A percentile compares a stretch with the other conserved stretches of the same genome.
Conservation (phyloP, 2,113 vertebrate genomes). For the Orcinus orca region DNA sequence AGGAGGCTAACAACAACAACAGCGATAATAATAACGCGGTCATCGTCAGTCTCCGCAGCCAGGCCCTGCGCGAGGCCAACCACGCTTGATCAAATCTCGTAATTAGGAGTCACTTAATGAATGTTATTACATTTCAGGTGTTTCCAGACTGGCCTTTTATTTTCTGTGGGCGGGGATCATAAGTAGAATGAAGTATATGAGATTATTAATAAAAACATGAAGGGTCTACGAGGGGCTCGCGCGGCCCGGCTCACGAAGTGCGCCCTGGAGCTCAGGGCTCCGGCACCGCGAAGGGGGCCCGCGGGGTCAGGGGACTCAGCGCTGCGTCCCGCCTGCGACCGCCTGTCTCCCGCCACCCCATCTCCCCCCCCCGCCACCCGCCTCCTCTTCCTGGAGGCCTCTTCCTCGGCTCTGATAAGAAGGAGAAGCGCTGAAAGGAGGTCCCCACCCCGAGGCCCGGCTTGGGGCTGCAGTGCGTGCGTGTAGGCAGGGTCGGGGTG, state of each 20-base stretch:
- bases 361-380: fast-evolving
- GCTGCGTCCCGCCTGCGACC: fast-evolving
- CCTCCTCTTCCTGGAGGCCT: neutral
- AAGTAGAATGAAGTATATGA: neutral
- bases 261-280: neutral
- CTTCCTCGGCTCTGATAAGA: neutral
- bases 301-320: fast-evolving
- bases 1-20: neutral
- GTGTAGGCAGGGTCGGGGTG: neutral
- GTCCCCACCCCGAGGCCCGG: neutral
- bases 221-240: neutral
- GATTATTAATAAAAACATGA: neutral
- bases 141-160: conserved; percentile 40
- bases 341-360: too few species aligned
- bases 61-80: neutral
- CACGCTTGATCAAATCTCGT: conserved; percentile 38
- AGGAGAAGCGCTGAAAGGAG: neutral
- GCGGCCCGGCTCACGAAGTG: fast-evolving
- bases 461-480: neutral
- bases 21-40: neutral
- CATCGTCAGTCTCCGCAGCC: neutral
- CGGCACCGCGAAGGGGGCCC: neutral
- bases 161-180: neutral
- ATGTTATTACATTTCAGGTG: conserved; percentile 22
- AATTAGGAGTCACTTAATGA: conserved; percentile 45